These are phyloP conservation scores for Torymus tubicola DNA, from an alignment of 2,888 invertebrate species.

Conservation along the genomic window DNA sequence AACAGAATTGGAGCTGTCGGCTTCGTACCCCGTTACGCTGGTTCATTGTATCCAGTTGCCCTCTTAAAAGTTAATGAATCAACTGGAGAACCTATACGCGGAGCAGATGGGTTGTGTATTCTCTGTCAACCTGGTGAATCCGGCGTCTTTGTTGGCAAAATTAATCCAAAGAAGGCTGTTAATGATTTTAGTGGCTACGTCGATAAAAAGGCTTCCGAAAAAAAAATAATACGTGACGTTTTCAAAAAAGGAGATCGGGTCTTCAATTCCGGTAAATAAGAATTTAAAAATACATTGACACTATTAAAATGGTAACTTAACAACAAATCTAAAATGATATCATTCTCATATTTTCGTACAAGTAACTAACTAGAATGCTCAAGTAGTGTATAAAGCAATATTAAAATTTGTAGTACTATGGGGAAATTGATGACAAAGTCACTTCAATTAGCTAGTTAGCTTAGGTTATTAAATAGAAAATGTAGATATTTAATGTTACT, in stretches of 20 bases:
- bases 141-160: conserved; percentile 89
- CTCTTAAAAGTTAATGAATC: conserved; percentile 82
- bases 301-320: no score
- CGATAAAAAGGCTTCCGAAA: conserved; percentile 86
- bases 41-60: conserved; percentile 81
- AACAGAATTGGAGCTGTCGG: conserved; percentile 94
- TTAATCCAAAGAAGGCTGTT: conserved; percentile 78
- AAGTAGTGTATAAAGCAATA: no score
- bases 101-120: conserved; percentile 83
- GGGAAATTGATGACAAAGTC: no score
- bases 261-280: conserved; percentile 85
- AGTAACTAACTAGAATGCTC: no score
- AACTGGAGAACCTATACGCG: conserved; percentile 82
- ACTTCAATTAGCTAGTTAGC: no score
- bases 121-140: conserved; percentile 89
- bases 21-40: conserved; percentile 85
- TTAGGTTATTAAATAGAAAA: no score
- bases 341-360: no score
- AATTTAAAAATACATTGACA: neutral
- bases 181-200: conserved; percentile 85
- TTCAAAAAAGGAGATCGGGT: conserved; percentile 91
- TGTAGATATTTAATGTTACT: no score
- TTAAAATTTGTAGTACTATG: no score
- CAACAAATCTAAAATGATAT: no score
- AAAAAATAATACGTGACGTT: conserved; percentile 89